Base-by-base conservation (phyloP, 2,113 vertebrate genomes). In the Oxygymnocypris stewartii region DNA sequence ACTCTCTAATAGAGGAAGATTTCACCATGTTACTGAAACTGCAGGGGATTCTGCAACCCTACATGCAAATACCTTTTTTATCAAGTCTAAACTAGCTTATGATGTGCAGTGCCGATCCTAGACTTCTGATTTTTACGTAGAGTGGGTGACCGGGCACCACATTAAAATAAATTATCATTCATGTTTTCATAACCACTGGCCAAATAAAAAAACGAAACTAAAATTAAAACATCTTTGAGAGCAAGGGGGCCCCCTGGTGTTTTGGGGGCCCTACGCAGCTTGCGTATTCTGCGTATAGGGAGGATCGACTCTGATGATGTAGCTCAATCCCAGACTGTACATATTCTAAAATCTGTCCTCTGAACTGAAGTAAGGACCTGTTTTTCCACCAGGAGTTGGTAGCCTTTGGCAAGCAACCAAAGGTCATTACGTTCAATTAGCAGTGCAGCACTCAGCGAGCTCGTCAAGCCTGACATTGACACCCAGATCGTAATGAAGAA, bases 381-480 rank as follows among this genome's bases (percentile, higher is more conserved):
- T 71, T 13, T 28, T 28, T 28, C 35, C 54, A 57, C 59, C 40
- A 35, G 40, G 44, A 69, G 31, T 18, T 71, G 14, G 25, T 79
- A 59, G 63, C 28, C 78, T 79, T 85, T 89, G 80, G 81, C 79
- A 79, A 59, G 74, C 31, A 74, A 74, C 82, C 82, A 88, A n/a
- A 63, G 87, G 42, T 78, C 79, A 87, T 88, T 86, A 88, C 51
- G 74, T 85, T 88, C 85, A 88, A 87, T 83, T 85, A 88, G 85
- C 16, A 42, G 74, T 82, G 63, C 59, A 73, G 44, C 67, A 57
- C 73, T 54, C 61, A 35, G 63, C 54, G 85, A 69, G 20, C 78
- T 57, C 69, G 63, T 47, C 65, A 40, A 73, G 57, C 37, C 57
- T 44, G 78, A 57, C 51, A 49, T 47, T 61, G 54, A 65, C 69